Evolutionary conservation across 1,140 invertebrate genomes (phyloP).

Genomic region (Ganaspis sp.): DNA sequence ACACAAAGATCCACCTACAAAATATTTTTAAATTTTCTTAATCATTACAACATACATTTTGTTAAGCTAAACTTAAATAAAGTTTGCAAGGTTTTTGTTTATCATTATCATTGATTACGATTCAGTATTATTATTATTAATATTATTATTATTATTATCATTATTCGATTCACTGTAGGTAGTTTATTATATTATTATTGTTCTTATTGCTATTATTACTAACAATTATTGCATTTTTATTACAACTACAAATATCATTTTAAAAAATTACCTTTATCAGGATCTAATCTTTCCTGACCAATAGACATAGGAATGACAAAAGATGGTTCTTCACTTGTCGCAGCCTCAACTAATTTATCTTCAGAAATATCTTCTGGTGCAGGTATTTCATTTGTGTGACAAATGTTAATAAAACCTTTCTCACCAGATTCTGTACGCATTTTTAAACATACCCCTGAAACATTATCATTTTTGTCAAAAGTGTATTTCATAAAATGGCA

Average conservation of each 20-base stretch:
- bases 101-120: no score
- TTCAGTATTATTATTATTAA: no score
- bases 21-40: constrained; percentile 17
- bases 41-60: neutral
- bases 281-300: constrained; percentile 85
- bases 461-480: neutral
- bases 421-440: constrained; percentile 81
- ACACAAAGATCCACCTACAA: constrained; percentile 60
- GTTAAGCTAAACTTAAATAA: no score
- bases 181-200: no score
- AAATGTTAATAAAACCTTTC: constrained; percentile 90
- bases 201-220: no score
- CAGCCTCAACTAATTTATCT: constrained; percentile 82
- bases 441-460: constrained; percentile 90
- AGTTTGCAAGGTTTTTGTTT: no score
- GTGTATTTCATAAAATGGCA: neutral
- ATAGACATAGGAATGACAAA: constrained; percentile 93
- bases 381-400: constrained; percentile 85
- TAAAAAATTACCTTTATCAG: constrained; percentile 80
- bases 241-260: constrained; percentile 16
- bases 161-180: no score
- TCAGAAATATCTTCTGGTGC: constrained; percentile 88
- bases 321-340: constrained; percentile 83
- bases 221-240: no score
- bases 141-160: no score